phyloP scores from a whole-genome alignment of 2,113 vertebrate genomes.

The Agapornis roseicollis region DNA sequence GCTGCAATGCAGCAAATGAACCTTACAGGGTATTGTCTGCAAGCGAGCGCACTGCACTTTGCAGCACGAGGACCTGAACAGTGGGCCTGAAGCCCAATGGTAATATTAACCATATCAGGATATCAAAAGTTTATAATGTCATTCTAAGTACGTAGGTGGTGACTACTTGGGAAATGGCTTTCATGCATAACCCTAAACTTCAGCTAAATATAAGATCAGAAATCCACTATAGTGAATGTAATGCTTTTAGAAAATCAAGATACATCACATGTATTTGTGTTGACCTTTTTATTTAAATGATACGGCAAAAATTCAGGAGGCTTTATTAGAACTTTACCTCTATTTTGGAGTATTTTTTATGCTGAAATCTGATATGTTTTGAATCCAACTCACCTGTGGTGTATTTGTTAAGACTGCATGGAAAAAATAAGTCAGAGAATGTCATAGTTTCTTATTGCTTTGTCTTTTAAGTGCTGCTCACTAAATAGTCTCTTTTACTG shows the following conservation, averaged over 20 bases:
- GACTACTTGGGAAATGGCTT: neutral
- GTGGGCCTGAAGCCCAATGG: neutral
- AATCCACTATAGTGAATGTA: accelerated
- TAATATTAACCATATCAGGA: neutral
- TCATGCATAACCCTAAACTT: neutral
- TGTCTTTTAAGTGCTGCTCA: neutral
- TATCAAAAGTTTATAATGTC: no score
- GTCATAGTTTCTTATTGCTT: neutral
- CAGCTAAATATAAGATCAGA: neutral
- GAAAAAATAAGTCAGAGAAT: neutral
- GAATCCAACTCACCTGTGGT: neutral
- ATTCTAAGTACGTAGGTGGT: neutral
- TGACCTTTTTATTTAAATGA: neutral
- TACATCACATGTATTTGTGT: neutral
- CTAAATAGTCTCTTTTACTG: neutral
- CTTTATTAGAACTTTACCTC: neutral
- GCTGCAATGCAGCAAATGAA: constrained; percentile 54
- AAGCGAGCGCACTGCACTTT: neutral
- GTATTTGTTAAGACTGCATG: neutral
- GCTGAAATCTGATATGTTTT: neutral
- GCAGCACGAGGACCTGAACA: neutral
- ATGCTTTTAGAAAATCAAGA: neutral
- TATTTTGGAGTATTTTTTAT: neutral
- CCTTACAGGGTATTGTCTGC: neutral
- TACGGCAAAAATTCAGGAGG: neutral